These are phyloP conservation scores for Drepana arcuata DNA, from an alignment of 1,140 invertebrate genomes.

Conservation along the genomic window DNA sequence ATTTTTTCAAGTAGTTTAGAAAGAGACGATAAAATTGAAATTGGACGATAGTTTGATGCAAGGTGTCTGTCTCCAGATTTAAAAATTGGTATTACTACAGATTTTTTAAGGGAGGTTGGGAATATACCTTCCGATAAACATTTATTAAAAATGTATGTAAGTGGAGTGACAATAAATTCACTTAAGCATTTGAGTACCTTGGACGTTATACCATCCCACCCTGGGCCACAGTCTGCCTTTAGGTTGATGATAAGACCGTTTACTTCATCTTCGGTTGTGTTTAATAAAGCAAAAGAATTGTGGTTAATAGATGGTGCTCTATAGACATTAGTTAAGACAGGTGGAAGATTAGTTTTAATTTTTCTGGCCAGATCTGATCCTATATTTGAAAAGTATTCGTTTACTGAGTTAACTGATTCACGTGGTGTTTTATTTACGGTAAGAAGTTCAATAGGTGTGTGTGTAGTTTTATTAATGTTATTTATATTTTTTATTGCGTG, in stretches of 20 bases:
- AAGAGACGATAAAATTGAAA: conserved; percentile 4
- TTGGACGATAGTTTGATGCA: conserved; percentile 11
- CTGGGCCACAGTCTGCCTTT: background rate
- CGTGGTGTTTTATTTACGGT: background rate
- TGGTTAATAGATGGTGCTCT: background rate
- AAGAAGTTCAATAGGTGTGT: background rate
- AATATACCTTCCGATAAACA: no score
- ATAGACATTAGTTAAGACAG: background rate
- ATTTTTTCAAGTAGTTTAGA: conserved; percentile 13
- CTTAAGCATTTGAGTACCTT: no score
- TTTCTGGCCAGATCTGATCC: background rate
- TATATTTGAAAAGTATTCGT: background rate
- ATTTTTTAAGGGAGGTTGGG: no score
- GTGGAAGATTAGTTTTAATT: background rate
- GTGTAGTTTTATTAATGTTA: conserved; percentile 1
- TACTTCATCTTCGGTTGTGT: background rate
- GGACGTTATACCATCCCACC: background rate
- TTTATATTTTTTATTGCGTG: background rate
- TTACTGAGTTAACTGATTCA: background rate
- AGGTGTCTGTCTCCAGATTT: conserved; percentile 7
- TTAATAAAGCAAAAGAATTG: background rate
- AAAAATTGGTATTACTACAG: no score
- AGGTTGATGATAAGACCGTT: background rate
- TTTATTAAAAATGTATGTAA: no score
- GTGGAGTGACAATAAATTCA: no score